Percentiles rank a stretch among this genome's conserved stretches.
These are phyloP conservation scores for Balaenoptera acutorostrata DNA, from an alignment of 2,113 vertebrate genomes.

Conservation along the genomic window DNA sequence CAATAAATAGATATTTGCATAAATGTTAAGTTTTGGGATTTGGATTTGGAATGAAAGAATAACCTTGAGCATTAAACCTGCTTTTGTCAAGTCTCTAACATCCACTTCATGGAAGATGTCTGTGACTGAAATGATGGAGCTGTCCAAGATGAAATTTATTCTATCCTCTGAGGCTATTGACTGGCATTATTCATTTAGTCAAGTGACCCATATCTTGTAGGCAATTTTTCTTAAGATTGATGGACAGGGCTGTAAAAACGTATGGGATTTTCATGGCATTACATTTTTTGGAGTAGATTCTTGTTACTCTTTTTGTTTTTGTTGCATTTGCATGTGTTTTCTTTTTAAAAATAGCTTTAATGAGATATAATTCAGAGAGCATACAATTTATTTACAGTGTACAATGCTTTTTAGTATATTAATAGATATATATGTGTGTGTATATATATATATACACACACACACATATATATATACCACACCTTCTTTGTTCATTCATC, in stretches of 20 bases:
- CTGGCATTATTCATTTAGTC: neutral
- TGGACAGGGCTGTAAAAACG: neutral
- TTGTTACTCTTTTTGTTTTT: neutral
- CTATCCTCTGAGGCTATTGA: neutral
- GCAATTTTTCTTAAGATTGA: neutral
- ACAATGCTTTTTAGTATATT: neutral
- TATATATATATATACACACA: no score
- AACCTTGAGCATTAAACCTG: constrained; percentile 60
- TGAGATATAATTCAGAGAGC: neutral
- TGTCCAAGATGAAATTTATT: neutral
- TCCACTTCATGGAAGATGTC: constrained; percentile 41
- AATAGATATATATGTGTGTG: neutral
- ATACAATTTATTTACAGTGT: neutral
- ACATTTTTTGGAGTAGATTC: neutral
- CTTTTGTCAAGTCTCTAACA: constrained; percentile 52
- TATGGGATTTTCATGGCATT: neutral
- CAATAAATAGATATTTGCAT: neutral
- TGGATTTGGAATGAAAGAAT: neutral
- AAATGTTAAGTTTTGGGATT: neutral
- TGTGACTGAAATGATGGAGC: constrained; percentile 30
- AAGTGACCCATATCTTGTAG: neutral
- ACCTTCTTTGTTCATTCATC: no score
- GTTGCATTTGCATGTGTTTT: neutral
- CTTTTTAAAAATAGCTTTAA: neutral
- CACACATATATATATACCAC: no score